A percentile compares a stretch with the other conserved stretches of the same genome.
Conservation (phyloP, 2,113 vertebrate genomes). For the Meriones unguiculatus region DNA sequence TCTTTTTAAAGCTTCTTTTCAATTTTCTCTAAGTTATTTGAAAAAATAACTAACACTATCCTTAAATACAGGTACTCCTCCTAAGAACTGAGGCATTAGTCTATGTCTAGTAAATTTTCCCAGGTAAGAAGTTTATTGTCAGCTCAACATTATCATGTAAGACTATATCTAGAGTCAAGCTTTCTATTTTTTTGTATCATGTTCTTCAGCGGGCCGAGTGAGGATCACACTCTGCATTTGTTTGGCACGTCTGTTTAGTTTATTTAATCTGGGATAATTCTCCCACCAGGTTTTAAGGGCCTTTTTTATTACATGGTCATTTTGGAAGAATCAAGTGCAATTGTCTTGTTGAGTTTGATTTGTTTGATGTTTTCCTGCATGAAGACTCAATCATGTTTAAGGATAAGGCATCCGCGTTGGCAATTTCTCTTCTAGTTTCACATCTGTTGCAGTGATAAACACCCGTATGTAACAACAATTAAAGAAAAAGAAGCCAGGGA, state of each 20-base stretch:
- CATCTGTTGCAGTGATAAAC: background rate
- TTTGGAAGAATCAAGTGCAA: background rate
- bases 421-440: background rate
- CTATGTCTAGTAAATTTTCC: background rate
- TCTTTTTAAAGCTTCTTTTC: background rate
- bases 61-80: background rate
- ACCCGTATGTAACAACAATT: background rate
- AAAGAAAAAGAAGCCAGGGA: background rate
- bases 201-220: background rate
- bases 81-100: background rate
- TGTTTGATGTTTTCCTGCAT: background rate
- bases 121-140: background rate
- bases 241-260: conserved; percentile 12
- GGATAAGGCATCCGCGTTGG: background rate
- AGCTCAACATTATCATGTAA: background rate
- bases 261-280: conserved; percentile 33
- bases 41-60: background rate
- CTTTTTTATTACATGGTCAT: conserved; percentile 17
- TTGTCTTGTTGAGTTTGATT: conserved; percentile 34
- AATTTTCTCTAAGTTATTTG: background rate
- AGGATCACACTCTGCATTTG: background rate
- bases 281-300: background rate
- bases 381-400: conserved; percentile 13
- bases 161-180: background rate
- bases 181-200: background rate